Percentiles rank a stretch among this genome's conserved stretches.
Evolutionary conservation across 2,113 vertebrate genomes (phyloP).

Genomic region (Lipotes vexillifer): DNA sequence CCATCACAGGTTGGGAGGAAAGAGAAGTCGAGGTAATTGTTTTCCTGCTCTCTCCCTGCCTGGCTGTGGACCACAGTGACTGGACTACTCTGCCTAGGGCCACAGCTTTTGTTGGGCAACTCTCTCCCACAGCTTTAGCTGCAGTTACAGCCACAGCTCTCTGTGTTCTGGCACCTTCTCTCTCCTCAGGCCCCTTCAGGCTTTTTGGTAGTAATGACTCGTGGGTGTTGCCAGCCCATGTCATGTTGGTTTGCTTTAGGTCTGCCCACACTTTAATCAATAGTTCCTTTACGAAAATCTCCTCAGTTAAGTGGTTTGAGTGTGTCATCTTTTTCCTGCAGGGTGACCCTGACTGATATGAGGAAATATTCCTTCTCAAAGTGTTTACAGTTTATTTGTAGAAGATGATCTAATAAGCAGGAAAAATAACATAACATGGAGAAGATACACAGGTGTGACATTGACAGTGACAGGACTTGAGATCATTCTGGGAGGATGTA

Average conservation of each 20-base stretch:
- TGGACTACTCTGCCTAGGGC: not conserved
- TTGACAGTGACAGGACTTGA: not conserved
- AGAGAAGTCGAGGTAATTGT: not conserved
- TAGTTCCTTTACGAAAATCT: not conserved
- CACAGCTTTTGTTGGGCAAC: not conserved
- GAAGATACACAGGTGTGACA: not conserved
- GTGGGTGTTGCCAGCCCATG: not conserved
- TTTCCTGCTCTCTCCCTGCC: not conserved
- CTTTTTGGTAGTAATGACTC: not conserved
- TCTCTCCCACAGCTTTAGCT: not conserved
- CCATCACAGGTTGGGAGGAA: not conserved
- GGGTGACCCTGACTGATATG: not conserved
- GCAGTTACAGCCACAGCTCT: not conserved
- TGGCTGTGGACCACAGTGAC: not conserved
- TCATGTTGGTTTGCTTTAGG: not conserved
- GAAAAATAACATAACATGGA: not conserved
- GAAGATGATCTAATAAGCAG: not conserved
- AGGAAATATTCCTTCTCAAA: not conserved
- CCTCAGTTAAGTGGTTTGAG: not conserved
- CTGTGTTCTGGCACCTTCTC: not conserved
- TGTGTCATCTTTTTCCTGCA: not conserved
- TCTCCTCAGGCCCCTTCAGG: not conserved
- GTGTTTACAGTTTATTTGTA: not conserved
- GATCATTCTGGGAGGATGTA: accelerated
- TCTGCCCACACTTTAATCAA: not conserved